These are phyloP conservation scores for Leptodactylus fuscus DNA, from an alignment of 2,113 vertebrate genomes.

Conservation along the genomic window DNA sequence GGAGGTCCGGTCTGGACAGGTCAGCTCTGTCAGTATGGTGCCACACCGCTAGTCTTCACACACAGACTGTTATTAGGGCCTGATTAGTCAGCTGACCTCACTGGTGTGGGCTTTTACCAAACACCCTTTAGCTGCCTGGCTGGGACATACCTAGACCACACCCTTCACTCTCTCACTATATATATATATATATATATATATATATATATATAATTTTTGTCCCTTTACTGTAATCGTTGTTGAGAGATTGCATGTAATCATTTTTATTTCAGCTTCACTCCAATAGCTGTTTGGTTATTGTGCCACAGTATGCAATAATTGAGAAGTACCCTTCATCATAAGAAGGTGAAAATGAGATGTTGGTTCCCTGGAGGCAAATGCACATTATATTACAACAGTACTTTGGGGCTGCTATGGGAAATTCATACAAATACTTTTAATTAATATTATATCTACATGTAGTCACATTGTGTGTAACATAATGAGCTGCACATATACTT, in stretches of 20 bases:
- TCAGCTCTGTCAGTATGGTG: too few species aligned
- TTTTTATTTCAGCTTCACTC: conserved; percentile 35
- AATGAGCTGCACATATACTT: too few species aligned
- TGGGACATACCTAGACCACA: too few species aligned
- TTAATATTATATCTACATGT: background rate
- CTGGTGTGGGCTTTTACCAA: too few species aligned
- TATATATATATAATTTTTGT: background rate
- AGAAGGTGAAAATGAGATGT: conserved; percentile 59
- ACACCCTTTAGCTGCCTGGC: too few species aligned
- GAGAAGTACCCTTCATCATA: conserved; percentile 50
- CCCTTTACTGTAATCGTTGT: background rate
- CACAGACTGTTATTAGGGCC: too few species aligned
- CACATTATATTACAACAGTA: conserved; percentile 1
- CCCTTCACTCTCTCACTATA: too few species aligned
- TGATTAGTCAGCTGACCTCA: too few species aligned
- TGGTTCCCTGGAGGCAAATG: conserved; percentile 52
- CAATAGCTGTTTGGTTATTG: conserved; percentile 46
- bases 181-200: background rate
- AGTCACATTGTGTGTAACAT: background rate
- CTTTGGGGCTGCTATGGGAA: conserved; percentile 56
- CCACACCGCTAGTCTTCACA: too few species aligned
- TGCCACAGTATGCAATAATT: background rate
- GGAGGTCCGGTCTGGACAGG: too few species aligned
- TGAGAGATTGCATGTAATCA: background rate
- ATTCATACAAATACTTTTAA: conserved; percentile 52